Percentiles rank a stretch among this genome's conserved stretches.
Evolutionary conservation across 2,888 invertebrate genomes (phyloP).

Genomic region (Drosophila emarginata): DNA sequence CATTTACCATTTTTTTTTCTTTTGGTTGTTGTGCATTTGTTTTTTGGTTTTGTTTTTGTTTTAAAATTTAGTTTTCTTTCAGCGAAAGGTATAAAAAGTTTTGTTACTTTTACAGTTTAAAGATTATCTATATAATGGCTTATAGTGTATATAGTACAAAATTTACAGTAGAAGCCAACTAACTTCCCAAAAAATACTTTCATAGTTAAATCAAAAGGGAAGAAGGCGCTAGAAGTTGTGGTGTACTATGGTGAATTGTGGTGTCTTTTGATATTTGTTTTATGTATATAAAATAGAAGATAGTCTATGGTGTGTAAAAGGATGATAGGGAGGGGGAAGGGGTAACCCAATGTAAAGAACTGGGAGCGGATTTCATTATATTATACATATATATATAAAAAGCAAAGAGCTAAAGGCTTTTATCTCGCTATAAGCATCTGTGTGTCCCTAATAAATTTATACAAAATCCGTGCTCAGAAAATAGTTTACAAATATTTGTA

Average conservation of each 20-base stretch:
- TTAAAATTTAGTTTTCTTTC: constrained; percentile 5
- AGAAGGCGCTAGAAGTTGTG: neutral
- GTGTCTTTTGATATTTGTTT: neutral
- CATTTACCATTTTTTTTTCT: neutral
- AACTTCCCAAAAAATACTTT: constrained; percentile 34
- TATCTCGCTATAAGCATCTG: constrained; percentile 32
- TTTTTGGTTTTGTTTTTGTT: constrained; percentile 14
- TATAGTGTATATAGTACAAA: constrained; percentile 73
- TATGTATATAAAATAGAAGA: no score
- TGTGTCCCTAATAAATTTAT: constrained; percentile 61
- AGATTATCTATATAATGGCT: constrained; percentile 28
- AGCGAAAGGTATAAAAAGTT: constrained; percentile 70
- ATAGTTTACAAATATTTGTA: constrained; percentile 74
- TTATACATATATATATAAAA: constrained; percentile 47
- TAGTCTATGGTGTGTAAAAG: neutral
- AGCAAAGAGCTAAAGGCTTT: constrained; percentile 73
- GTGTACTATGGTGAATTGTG: neutral
- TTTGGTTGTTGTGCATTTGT: constrained; percentile 34
- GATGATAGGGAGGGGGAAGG: no score
- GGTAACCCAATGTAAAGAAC: neutral
- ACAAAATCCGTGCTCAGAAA: constrained; percentile 76
- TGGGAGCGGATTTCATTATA: neutral
- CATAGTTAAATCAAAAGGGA: constrained; percentile 14
- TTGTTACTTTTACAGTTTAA: constrained; percentile 60
- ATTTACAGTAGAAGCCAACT: constrained; percentile 67